Evolutionary conservation across 2,797 vertebrate genomes (phyloP).

Genomic region (Todus mexicanus): DNA sequence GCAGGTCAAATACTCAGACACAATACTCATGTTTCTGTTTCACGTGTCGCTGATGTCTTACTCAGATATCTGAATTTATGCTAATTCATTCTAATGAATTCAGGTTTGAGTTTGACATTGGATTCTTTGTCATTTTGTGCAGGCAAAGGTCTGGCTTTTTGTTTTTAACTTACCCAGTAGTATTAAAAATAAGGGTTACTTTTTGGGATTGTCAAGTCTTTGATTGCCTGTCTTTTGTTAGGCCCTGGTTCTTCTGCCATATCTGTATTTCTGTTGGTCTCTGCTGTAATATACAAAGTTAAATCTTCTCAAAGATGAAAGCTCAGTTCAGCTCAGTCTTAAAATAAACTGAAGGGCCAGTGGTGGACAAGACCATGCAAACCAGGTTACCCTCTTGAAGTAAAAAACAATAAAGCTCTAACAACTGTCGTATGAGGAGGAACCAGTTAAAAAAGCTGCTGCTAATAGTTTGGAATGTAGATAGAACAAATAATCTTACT

Average conservation of each 20-base stretch:
- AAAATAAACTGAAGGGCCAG: not conserved
- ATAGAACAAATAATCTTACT: not conserved
- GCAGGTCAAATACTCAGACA: not conserved
- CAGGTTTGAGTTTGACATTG: not conserved
- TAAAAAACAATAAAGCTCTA: not conserved
- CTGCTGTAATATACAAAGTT: not conserved
- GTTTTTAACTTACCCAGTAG: not conserved
- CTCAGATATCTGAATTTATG: not conserved
- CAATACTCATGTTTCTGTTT: not conserved
- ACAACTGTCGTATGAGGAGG: not conserved
- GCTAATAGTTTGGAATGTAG: not conserved
- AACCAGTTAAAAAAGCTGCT: not conserved
- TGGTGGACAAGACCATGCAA: not conserved
- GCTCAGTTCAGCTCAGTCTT: not conserved
- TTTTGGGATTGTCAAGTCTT: not conserved
- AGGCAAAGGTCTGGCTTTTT: not conserved
- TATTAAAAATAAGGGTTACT: not conserved
- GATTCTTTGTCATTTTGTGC: not conserved
- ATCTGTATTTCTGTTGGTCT: not conserved
- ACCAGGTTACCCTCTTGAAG: not conserved
- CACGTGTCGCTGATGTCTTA: not conserved
- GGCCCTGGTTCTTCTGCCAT: not conserved
- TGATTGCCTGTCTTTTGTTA: not conserved
- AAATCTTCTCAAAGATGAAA: not conserved
- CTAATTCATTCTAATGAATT: not conserved